Base-by-base conservation (phyloP, 2,888 invertebrate species). In the Meiosimyza platycephala region DNA sequence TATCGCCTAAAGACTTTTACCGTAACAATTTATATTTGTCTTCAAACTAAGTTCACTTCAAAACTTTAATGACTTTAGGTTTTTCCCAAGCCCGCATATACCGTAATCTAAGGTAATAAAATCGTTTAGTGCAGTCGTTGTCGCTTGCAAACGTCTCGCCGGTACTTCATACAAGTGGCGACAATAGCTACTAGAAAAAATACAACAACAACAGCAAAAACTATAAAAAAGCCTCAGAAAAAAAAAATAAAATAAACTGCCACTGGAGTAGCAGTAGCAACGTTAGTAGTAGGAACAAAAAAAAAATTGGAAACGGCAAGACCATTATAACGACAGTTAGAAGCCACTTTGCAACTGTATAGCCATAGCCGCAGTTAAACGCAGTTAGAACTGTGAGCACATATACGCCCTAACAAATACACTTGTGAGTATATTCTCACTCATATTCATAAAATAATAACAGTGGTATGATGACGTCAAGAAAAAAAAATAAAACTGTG, bases 321-420 rank as follows among this genome's bases (percentile, higher is more conserved):
- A 50, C 64, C 63, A 52, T 55, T 54, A 64, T 65, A 28, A 64
- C 64, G 57, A 65, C 64, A 65, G 71, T 71, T 71, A 71, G 71
- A 64, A 50, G 54, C 64, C 71, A 64, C 55, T 71, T 71, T 64
- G 64, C 51, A 71, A 64, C 48, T 55, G 71, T 60, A 16, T 52
- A 71, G 51, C 57, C 55, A 67, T 67, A 67, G 55, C 33, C 67
- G 48, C 54, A 67, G 47, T 55, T 51, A 18, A 15, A 55, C 67
- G 33, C 65, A 66, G 63, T 16, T 47, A 63, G 40, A 18, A 13
- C 13, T 48, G 48, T 47, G 18, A 63, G 18, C 47, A 63, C 40
- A 48, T 16, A 60, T 28, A 60, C 59, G 11, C 59, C 11, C 59
- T 9, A 59, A 15, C 59, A 28, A 12, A 60, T 28, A 16, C 16